Evolutionary conservation across 2,888 invertebrate species (phyloP).

Genomic region (Aelia acuminata): DNA sequence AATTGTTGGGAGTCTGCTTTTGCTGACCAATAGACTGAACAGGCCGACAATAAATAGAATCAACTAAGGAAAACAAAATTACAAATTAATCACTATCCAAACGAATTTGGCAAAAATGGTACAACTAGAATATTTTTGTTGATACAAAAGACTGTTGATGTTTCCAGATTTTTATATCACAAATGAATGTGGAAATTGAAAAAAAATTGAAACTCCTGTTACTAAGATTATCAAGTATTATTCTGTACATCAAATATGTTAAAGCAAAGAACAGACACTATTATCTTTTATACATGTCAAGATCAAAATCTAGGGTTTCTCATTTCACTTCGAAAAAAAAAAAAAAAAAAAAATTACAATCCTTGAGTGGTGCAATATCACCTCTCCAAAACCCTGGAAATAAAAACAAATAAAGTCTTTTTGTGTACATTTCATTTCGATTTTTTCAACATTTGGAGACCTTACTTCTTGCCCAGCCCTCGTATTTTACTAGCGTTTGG

Average conservation of each 20-base stretch:
- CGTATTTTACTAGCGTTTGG: too few relatives aligned
- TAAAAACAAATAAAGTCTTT: too few relatives aligned
- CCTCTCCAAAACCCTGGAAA: too few relatives aligned
- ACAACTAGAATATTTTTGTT: not conserved
- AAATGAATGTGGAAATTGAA: not conserved
- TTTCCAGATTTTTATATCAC: not conserved
- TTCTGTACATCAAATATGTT: not conserved
- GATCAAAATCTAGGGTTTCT: too few relatives aligned
- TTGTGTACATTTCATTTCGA: too few relatives aligned
- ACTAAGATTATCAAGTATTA: not conserved
- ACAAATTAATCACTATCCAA: slow-evolving; percentile 33
- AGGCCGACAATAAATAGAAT: slow-evolving; percentile 77
- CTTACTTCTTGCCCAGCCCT: too few relatives aligned
- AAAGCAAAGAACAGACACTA: not conserved
- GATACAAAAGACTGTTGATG: not conserved
- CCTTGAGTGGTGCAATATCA: too few relatives aligned
- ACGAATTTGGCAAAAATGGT: not conserved
- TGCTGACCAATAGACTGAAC: slow-evolving; percentile 77
- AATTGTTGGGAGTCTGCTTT: slow-evolving; percentile 71
- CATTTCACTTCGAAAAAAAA: too few relatives aligned
- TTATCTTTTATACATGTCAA: not conserved
- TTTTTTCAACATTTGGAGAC: too few relatives aligned
- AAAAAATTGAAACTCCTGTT: not conserved
- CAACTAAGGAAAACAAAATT: slow-evolving; percentile 70
- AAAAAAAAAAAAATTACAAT: too few relatives aligned